Base-by-base conservation (phyloP, 2,113 vertebrate species). In the Platanista minor region DNA sequence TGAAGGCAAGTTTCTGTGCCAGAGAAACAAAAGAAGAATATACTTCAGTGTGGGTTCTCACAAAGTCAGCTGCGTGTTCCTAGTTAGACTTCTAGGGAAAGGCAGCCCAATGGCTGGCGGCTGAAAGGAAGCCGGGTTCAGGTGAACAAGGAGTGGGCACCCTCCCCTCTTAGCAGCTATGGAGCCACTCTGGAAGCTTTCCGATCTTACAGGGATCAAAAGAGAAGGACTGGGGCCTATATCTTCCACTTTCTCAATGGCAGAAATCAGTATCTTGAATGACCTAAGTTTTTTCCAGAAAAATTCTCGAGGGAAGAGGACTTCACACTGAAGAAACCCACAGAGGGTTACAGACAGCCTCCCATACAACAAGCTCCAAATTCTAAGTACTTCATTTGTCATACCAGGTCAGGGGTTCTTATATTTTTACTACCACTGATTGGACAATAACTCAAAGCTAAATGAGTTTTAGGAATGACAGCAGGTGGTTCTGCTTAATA, bases 1-100 rank as follows among this genome's bases (percentile, higher is more conserved):
- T 99, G 98, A 99, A 99, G 98, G 99, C 99, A 98, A 99, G 99
- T 99, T 99, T 99, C 99, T 99, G 97, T 95, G 89, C 81, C 90
- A 72, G 36, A 97, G 85, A 85, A 97, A 95, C 94, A 98, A 87
- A 94, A 96, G 92, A 95, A 92, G 87, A 97, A 59, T 61, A 49
- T 4, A 90, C 31, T 69, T 96, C 62, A 97, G 95, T 94, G 39
- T 62, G 71, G 84, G 80, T 92, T 93, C 52, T 67, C 41, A 29
- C 86, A 92, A 90, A 89, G 61, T 33, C 52, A 71, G 39, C 0
- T 0, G 21, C 31, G 31, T 27, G 52, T 20, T 93, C 80, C 74
- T 71, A 78, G 15, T 46, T 3, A 89, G 43, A 84, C 5, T 52
- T 59, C 20, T 1, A 20, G 59, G 81, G 89, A 85, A 81, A 94